Evolutionary conservation across 2,888 invertebrate species (phyloP).

Genomic region (Sepiola atlantica): DNA sequence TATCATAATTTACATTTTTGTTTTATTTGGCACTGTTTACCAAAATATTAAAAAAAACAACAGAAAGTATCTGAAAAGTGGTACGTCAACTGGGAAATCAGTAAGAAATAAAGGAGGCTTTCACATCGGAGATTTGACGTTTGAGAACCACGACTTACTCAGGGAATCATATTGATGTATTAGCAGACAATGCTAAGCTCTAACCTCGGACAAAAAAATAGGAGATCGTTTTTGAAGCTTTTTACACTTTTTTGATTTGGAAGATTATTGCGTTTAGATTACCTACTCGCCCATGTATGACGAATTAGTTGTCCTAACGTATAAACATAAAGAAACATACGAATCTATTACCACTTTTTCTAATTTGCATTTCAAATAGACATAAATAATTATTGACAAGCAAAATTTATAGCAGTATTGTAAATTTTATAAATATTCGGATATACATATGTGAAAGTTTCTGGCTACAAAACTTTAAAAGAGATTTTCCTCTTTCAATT

Average conservation of each 20-base stretch:
- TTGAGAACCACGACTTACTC: neutral
- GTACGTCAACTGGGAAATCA: neutral
- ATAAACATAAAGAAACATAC: neutral
- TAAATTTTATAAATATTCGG: no score
- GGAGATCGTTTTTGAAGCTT: neutral
- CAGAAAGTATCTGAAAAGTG: neutral
- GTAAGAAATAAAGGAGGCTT: neutral
- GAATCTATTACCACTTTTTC: neutral
- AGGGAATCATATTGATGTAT: conserved; percentile 18
- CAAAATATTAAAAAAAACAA: neutral
- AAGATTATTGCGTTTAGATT: neutral
- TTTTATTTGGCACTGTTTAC: neutral
- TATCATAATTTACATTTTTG: neutral
- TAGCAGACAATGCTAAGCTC: neutral
- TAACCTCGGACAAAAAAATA: neutral
- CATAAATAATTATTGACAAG: no score
- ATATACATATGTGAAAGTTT: no score
- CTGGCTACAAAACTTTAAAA: no score
- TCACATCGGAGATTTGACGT: neutral
- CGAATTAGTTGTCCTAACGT: neutral
- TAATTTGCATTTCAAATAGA: neutral
- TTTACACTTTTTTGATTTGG: neutral
- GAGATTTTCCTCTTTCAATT: no score
- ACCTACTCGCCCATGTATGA: neutral
- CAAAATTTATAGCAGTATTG: no score